Evolutionary conservation across 2,797 vertebrate species (phyloP).

Genomic region (Sandelia bainsii): DNA sequence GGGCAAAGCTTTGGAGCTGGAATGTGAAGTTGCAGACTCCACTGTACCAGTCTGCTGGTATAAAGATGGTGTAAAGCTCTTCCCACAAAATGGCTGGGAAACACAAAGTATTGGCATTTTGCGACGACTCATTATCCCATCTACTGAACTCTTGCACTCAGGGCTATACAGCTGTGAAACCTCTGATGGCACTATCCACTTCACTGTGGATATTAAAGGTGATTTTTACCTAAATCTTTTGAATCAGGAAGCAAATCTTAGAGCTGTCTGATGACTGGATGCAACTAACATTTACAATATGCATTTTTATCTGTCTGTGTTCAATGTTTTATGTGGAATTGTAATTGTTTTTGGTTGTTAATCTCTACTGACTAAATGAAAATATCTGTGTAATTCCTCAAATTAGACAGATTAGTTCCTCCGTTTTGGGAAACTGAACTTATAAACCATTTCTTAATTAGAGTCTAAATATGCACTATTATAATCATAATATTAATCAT

Average conservation of each 20-base stretch:
- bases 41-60: constrained; percentile 85
- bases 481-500: constrained; percentile 77
- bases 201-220: constrained; percentile 91
- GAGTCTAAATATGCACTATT: constrained; percentile 66
- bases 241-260: constrained; percentile 61
- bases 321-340: constrained; percentile 64
- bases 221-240: constrained; percentile 79
- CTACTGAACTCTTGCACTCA: constrained; percentile 83
- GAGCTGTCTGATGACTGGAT: constrained; percentile 67
- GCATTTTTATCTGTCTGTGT: constrained; percentile 58
- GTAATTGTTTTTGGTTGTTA: constrained; percentile 57
- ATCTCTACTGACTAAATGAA: constrained; percentile 52
- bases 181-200: constrained; percentile 82
- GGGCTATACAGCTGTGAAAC: constrained; percentile 89
- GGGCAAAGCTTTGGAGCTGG: constrained; percentile 87
- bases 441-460: constrained; percentile 57
- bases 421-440: constrained; percentile 50
- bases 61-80: constrained; percentile 86
- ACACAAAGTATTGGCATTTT: constrained; percentile 85
- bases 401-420: constrained; percentile 53
- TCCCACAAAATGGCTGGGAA: constrained; percentile 81
- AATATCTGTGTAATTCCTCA: constrained; percentile 57
- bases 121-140: constrained; percentile 83
- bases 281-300: constrained; percentile 71
- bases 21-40: constrained; percentile 87